Evolutionary conservation across 2,113 vertebrate species (phyloP), one percentile per base, ranked within the genome.

Genomic region (Oceanodroma tethys): DNA sequence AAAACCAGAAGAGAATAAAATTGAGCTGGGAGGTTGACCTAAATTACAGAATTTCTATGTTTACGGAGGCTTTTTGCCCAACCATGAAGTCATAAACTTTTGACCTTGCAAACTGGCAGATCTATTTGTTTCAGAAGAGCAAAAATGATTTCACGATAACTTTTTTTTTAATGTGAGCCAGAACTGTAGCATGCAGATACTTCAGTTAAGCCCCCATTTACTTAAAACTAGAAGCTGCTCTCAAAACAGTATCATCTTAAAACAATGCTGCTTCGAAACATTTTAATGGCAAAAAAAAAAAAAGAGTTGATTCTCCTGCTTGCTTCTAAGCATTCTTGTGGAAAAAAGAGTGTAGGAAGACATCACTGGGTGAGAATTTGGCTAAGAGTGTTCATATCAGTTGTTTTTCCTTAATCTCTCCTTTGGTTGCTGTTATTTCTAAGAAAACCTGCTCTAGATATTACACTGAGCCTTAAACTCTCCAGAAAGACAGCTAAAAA

Each of bases 21-120:
- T 5, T 72, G 45, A 95, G 25, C 14, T 81, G 34, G 4, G n/a
- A 86, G 5, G 12, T 22, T 80, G 38, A 91, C 29, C 58, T 82
- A 80, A 89, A 27, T 32, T 79, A 80, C 9, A 70, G 29, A 91
- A 82, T 80, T 86, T 75, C 62, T 80, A 21, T 82, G n/a, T 62
- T 93, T 96, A 80, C 26, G 53, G 22, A 91, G 81, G 78, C 62
- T 79, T 87, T 93, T 81, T 85, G 62, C 90, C 90, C 81, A 95
- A 22, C 14, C 68, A 62, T 66, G 42, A 95, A 90, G 45, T 80
- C 50, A 83, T 85, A 85, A 95, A 87, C 84, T 94, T 94, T 79
- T 85, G 84, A 94, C 95, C 81, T 88, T 68, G 17, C 22, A 87
- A 90, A 86, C 65, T 76, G 43, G 48, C 27, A 76, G 32, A 42